Evolutionary conservation across 2,797 vertebrate genomes (phyloP), one percentile per base, ranked within the genome.

Genomic region (Coregonus ussuriensis): DNA sequence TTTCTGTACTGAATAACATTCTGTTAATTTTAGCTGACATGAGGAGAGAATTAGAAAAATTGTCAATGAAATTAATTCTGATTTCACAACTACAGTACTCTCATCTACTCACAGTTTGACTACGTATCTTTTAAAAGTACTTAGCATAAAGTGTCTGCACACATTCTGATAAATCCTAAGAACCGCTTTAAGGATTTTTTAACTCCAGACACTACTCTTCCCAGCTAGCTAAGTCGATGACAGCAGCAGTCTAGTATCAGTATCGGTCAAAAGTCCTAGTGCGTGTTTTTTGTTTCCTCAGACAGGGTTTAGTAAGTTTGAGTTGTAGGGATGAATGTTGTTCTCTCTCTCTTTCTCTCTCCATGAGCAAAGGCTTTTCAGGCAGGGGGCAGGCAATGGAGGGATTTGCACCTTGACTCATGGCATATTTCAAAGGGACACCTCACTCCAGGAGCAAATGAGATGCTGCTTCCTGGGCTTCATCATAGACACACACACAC

Each of bases 331-430:
- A 71, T 52, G 6, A 9, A 1, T 72, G 63, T 51, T 63, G 14
- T 21, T 25, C 21, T 11, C 21, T 63, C 9, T 63, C 59, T 53
- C 56, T 37, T 21, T 73, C 72, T 77, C 21, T 52, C 53, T 56
- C 35, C 70, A 67, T 13, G 71, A 75, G 74, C 53, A 21, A 65
- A 76, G 67, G 31, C 71, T 77, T 79, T 79, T 81, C 75, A 62
- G 59, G 13, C 21, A 25, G 59, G 5, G 14, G 66, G 56, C 68
- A 56, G 73, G 72, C 59, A 63, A 76, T 70, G 16, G 73, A 79
- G 80, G 79, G 77, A 86, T 87, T 86, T 87, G 80, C 74, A 81
- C 82, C 83, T 84, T 82, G 70, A 81, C 85, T 87, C 73, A 35
- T 69, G 75, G 80, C 75, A 62, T 79, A 76, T 86, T 88, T 87